phyloP scores from a whole-genome alignment of 2,797 vertebrate species.

The Rhabdomys pumilio region DNA sequence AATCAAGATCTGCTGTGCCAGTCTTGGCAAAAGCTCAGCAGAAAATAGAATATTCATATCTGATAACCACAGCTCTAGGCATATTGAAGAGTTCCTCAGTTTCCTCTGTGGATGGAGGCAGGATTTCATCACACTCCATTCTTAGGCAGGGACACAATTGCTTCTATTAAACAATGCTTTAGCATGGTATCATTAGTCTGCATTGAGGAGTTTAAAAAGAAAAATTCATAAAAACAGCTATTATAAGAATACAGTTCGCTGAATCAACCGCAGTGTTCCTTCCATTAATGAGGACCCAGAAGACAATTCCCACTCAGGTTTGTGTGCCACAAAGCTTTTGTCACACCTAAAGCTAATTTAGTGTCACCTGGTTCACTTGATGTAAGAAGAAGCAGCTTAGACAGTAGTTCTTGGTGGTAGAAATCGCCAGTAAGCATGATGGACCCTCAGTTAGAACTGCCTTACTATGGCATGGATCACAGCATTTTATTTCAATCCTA shows the following conservation, averaged over 20 bases:
- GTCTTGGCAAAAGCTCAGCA: slow-evolving; percentile 32
- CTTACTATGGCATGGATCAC: neutral
- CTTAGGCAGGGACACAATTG: neutral
- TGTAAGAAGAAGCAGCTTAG: neutral
- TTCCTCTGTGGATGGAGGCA: neutral
- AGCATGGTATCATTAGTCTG: slow-evolving; percentile 30
- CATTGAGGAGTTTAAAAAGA: slow-evolving; percentile 69
- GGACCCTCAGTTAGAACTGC: neutral
- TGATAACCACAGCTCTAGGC: neutral
- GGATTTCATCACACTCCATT: slow-evolving; percentile 34
- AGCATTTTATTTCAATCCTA: neutral
- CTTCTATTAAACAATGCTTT: slow-evolving; percentile 46
- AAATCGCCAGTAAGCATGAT: neutral
- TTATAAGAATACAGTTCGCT: slow-evolving; percentile 1
- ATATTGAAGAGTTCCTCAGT: slow-evolving; percentile 7
- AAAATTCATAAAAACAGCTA: slow-evolving; percentile 20
- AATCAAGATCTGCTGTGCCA: neutral
- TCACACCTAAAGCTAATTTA: neutral
- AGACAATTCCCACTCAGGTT: slow-evolving; percentile 42
- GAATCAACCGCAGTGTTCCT: slow-evolving; percentile 41
- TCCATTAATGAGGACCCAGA: slow-evolving; percentile 44
- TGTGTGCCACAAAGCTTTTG: slow-evolving; percentile 34
- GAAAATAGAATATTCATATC: slow-evolving; percentile 7
- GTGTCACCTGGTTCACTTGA: neutral
- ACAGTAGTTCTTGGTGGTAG: neutral